Conservation (phyloP, 2,797 vertebrate genomes). For the Alcedo quadribrachys region DNA sequence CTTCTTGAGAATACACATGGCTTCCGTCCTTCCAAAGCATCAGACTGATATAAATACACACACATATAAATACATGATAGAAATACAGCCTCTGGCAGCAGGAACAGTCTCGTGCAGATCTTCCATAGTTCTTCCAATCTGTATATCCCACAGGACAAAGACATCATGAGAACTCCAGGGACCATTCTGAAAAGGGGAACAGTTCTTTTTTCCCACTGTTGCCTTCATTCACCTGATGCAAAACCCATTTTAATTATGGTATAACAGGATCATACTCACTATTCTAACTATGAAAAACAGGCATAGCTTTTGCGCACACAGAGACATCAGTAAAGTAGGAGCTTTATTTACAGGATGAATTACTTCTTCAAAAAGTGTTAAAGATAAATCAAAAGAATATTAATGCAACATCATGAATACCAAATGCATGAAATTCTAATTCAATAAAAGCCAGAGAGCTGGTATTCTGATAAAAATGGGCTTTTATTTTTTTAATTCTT, state of each 20-base stretch:
- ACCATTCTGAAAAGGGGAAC: not conserved
- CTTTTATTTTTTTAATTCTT: constrained; percentile 42
- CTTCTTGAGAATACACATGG: not conserved
- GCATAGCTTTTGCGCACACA: not conserved
- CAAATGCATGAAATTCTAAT: constrained; percentile 38
- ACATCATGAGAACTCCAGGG: not conserved
- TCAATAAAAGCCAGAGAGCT: constrained; percentile 53
- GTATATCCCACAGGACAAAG: not conserved
- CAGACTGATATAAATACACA: constrained; percentile 9
- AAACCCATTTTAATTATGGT: not conserved
- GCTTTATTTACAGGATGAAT: constrained; percentile 9
- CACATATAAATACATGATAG: not conserved
- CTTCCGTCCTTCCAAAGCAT: not conserved
- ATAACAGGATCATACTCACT: not conserved
- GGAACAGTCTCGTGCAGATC: not conserved
- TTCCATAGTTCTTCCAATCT: not conserved
- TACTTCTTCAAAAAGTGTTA: not conserved
- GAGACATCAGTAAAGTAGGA: not conserved
- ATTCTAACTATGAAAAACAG: not conserved
- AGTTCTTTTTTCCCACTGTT: not conserved
- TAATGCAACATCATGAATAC: not conserved
- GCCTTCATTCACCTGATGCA: not conserved
- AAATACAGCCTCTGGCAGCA: constrained; percentile 25
- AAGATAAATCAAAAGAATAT: constrained; percentile 41
- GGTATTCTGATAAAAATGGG: constrained; percentile 58